phyloP scores from a whole-genome alignment of 2,888 invertebrate genomes.

The Zygogramma bicolorata region DNA sequence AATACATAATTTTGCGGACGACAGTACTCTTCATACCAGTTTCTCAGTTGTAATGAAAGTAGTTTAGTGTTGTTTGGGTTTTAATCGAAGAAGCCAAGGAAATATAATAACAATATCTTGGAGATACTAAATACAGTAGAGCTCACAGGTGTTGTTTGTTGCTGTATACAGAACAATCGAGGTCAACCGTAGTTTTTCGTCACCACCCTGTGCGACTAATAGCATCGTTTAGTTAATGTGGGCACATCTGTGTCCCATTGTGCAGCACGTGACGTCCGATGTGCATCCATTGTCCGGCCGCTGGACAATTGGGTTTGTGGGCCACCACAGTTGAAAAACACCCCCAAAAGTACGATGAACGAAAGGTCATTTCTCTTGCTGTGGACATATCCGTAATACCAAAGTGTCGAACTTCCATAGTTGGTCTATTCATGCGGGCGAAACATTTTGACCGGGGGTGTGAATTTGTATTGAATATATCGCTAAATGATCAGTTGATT shows the following conservation, averaged over 20 bases:
- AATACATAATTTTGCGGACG: no score
- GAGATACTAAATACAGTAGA: no score
- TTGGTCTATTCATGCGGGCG: constrained; percentile 6
- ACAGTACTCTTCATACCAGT: no score
- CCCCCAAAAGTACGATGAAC: constrained; percentile 47
- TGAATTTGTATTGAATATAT: constrained; percentile 7
- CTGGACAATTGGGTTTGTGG: constrained; percentile 38
- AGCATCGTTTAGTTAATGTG: constrained; percentile 41
- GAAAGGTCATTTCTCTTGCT: constrained; percentile 36
- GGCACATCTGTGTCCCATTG: constrained; percentile 45
- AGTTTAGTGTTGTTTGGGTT: no score
- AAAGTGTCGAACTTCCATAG: constrained; percentile 6
- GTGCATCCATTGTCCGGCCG: constrained; percentile 31
- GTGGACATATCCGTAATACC: constrained; percentile 11
- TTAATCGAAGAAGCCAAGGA: no score
- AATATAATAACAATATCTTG: no score
- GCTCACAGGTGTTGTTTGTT: no score
- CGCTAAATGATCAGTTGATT: not conserved
- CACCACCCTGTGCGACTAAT: constrained; percentile 24
- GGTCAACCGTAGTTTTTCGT: not conserved
- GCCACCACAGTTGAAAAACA: constrained; percentile 51
- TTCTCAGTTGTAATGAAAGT: no score
- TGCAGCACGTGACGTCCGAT: constrained; percentile 39
- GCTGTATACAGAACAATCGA: not conserved
- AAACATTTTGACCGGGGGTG: constrained; percentile 15